Percentiles rank a stretch among this genome's conserved stretches.
These are phyloP conservation scores for Cydia pomonella DNA, from an alignment of 1,140 invertebrate species.

Conservation along the genomic window DNA sequence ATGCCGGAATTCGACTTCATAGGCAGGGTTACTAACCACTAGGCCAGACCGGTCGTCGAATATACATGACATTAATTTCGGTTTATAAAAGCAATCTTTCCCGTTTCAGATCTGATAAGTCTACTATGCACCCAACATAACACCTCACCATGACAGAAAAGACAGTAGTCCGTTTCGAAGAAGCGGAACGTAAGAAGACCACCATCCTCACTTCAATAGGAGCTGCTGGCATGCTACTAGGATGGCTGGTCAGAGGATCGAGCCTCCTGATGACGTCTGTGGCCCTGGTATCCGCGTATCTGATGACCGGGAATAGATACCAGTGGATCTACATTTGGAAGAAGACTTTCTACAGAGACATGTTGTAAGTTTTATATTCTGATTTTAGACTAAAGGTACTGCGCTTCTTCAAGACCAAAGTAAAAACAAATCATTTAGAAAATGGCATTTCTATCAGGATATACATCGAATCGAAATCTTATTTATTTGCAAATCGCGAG, in stretches of 20 bases:
- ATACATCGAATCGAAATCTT: too few relatives aligned
- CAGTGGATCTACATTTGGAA: slow-evolving; percentile 75
- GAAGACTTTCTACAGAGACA: slow-evolving; percentile 64
- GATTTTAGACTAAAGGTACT: not conserved
- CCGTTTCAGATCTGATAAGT: not conserved
- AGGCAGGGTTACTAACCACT: too few relatives aligned
- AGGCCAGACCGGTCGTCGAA: too few relatives aligned
- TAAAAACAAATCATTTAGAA: too few relatives aligned
- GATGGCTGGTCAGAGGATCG: slow-evolving; percentile 52
- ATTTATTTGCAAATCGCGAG: too few relatives aligned
- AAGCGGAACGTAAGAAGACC: slow-evolving; percentile 59
- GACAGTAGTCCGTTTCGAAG: slow-evolving; percentile 65
- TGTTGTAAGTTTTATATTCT: slow-evolving; percentile 55
- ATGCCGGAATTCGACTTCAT: too few relatives aligned
- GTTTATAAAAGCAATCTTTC: too few relatives aligned
- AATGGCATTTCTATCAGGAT: too few relatives aligned
- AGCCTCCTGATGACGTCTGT: slow-evolving; percentile 46
- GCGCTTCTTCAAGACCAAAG: too few relatives aligned
- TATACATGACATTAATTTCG: too few relatives aligned
- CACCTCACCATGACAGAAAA: slow-evolving; percentile 63
- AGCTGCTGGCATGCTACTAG: slow-evolving; percentile 43
- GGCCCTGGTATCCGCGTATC: slow-evolving; percentile 49
- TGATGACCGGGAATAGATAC: slow-evolving; percentile 68
- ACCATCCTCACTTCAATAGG: slow-evolving; percentile 54
- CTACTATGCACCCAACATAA: slow-evolving; percentile 39